phyloP scores from a whole-genome alignment of 1,140 invertebrate genomes.

The Epicauta chinensis region DNA sequence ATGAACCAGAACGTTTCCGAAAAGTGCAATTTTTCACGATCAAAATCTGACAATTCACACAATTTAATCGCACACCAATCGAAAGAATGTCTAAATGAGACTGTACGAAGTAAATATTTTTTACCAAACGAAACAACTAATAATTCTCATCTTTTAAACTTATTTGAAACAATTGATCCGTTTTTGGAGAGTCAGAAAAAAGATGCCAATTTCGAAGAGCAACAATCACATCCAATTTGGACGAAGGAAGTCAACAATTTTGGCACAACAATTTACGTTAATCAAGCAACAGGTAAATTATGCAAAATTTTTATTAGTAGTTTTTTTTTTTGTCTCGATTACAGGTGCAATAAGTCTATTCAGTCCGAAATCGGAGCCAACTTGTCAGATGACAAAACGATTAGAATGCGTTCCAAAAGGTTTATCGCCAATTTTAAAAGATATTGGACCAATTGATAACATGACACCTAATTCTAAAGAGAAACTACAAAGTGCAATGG shows the following conservation, averaged over 20 bases:
- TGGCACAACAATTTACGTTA: not conserved
- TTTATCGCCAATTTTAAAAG: constrained; percentile 38
- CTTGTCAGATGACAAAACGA: constrained; percentile 31
- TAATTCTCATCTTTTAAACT: too few species aligned
- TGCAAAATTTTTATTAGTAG: not conserved
- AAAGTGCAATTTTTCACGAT: too few species aligned
- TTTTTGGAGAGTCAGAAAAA: too few species aligned
- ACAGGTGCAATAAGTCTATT: not conserved
- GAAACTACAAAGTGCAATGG: constrained; percentile 27
- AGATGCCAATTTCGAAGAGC: too few species aligned
- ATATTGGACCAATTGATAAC: constrained; percentile 22
- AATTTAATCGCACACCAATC: too few species aligned
- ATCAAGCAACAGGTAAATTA: not conserved
- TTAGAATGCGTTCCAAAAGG: constrained; percentile 42
- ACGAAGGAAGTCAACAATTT: not conserved
- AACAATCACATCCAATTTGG: not conserved
- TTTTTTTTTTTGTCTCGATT: too few species aligned
- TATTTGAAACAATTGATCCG: too few species aligned
- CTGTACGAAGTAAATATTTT: too few species aligned
- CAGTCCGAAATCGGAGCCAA: constrained; percentile 22
- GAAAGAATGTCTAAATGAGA: too few species aligned
- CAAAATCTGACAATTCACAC: too few species aligned
- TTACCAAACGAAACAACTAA: too few species aligned
- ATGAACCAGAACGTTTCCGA: too few species aligned
- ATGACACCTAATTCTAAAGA: constrained; percentile 34